Evolutionary conservation across 2,113 vertebrate genomes (phyloP).

Genomic region (Apeltes quadracus): DNA sequence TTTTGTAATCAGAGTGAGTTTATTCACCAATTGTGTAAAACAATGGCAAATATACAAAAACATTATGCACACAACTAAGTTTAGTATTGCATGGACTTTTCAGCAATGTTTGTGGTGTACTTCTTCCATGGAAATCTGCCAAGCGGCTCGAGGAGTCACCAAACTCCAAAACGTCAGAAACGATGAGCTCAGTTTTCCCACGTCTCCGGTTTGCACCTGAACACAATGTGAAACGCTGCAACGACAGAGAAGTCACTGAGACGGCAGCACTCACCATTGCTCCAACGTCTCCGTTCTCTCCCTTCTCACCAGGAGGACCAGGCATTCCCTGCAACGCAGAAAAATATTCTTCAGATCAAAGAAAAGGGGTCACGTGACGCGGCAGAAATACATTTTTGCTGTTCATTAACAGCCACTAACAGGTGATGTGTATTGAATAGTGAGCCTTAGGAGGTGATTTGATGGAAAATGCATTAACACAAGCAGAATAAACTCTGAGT

Average conservation of each 20-base stretch:
- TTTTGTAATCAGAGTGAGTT: neutral
- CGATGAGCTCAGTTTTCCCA: slow-evolving; percentile 32
- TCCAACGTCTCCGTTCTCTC: slow-evolving; percentile 97
- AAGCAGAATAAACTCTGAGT: slow-evolving; percentile 28
- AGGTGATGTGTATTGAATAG: slow-evolving; percentile 44
- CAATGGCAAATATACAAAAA: neutral
- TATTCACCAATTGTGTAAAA: neutral
- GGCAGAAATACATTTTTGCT: slow-evolving; percentile 24
- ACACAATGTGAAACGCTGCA: slow-evolving; percentile 13
- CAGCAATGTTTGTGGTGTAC: slow-evolving; percentile 5
- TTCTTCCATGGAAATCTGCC: slow-evolving; percentile 23
- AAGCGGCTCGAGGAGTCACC: slow-evolving; percentile 18
- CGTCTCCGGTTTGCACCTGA: slow-evolving; percentile 11
- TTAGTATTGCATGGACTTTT: neutral
- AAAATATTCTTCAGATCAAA: slow-evolving; percentile 34
- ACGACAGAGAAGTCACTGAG: neutral
- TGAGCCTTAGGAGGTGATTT: slow-evolving; percentile 19
- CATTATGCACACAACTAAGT: neutral
- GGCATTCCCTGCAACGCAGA: slow-evolving; percentile 87
- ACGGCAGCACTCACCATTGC: slow-evolving; percentile 87
- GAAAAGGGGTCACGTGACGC: slow-evolving; percentile 19
- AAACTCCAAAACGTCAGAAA: slow-evolving; percentile 36
- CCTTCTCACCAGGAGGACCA: slow-evolving; percentile 97
- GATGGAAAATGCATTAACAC: slow-evolving; percentile 58
- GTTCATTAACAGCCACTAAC: slow-evolving; percentile 46